Conservation (phyloP, 2,797 vertebrate species). For the Manis javanica region DNA sequence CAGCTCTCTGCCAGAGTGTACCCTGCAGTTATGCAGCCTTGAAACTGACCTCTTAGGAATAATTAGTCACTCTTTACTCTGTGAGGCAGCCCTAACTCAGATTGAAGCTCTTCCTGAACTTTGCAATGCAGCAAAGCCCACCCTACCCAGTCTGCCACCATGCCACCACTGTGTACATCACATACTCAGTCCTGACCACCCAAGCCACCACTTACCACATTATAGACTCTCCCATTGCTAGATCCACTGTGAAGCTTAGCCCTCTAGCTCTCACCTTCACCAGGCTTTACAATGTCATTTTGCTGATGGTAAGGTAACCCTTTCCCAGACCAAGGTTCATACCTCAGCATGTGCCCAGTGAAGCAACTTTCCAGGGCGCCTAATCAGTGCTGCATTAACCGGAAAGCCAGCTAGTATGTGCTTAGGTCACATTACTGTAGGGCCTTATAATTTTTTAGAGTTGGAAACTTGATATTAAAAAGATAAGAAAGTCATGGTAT, state of each 20-base stretch:
- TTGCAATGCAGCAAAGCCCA: not conserved
- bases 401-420: not conserved
- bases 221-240: not conserved
- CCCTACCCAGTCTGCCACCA: not conserved
- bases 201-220: not conserved
- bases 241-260: not conserved
- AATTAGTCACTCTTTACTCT: not conserved
- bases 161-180: not conserved
- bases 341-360: not conserved
- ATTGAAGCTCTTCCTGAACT: not conserved
- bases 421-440: not conserved
- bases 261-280: not conserved
- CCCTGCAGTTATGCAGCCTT: not conserved
- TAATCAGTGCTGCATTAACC: not conserved
- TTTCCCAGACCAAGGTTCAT: not conserved
- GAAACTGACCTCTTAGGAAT: not conserved
- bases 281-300: not conserved
- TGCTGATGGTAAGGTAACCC: not conserved
- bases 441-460: not conserved
- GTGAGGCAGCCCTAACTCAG: not conserved
- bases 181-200: not conserved
- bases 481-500: not conserved
- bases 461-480: slow-evolving; percentile 22
- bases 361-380: not conserved
- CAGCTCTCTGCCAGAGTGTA: not conserved